Conservation (phyloP, 1,140 invertebrate genomes). For the Argopecten irradians region DNA sequence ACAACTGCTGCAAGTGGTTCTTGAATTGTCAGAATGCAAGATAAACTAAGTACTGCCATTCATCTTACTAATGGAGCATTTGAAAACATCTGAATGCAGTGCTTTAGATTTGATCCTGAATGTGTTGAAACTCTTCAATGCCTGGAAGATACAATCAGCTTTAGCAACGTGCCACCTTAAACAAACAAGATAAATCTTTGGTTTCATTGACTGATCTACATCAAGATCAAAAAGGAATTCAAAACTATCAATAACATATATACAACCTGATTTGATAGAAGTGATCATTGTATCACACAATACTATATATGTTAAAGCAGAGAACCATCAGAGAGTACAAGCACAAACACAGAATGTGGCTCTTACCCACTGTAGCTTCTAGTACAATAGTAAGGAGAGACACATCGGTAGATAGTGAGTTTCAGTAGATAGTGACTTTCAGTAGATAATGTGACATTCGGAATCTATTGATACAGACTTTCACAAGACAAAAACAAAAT, state of each 20-base stretch:
- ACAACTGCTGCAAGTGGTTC: too few relatives aligned
- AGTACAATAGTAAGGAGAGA: neutral
- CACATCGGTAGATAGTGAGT: neutral
- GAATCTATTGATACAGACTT: too few relatives aligned
- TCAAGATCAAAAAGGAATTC: slow-evolving; percentile 2
- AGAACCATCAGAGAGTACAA: neutral
- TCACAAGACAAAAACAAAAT: too few relatives aligned
- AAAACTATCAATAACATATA: slow-evolving; percentile 1
- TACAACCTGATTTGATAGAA: neutral
- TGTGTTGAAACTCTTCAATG: neutral
- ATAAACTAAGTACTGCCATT: too few relatives aligned
- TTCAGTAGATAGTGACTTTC: neutral
- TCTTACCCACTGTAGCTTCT: neutral
- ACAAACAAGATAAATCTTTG: neutral
- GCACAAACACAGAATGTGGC: neutral
- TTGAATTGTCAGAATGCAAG: too few relatives aligned
- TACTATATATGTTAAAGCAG: neutral
- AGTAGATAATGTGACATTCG: too few relatives aligned
- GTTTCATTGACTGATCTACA: slow-evolving; percentile 4
- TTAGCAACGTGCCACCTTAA: neutral
- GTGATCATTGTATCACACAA: neutral
- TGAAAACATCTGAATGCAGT: too few relatives aligned
- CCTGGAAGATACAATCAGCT: neutral
- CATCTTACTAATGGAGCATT: too few relatives aligned
- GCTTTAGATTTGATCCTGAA: too few relatives aligned